phyloP scores from a whole-genome alignment of 2,888 invertebrate genomes.

The Euproctis similis region DNA sequence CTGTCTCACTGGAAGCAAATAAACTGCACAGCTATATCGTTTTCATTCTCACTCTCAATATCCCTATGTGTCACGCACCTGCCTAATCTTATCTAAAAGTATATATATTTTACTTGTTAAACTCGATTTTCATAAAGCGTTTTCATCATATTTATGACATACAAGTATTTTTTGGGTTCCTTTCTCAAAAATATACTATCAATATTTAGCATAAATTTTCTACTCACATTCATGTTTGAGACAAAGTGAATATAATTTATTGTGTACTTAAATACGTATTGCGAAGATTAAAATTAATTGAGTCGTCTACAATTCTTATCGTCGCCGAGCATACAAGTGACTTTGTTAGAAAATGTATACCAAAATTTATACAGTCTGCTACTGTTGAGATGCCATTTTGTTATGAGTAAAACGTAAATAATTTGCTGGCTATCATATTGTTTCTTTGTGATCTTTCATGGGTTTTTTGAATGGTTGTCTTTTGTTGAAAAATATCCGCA shows the following conservation, averaged over 20 bases:
- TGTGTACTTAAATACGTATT: conserved; percentile 4
- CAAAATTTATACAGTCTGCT: conserved; percentile 40
- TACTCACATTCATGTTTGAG: conserved; percentile 14
- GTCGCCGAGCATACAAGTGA: conserved; percentile 37
- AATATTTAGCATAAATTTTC: conserved; percentile 8
- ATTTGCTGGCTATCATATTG: conserved; percentile 42
- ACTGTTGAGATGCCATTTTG: conserved; percentile 31
- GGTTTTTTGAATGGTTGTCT: conserved; percentile 42
- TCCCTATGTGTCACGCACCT: conserved; percentile 31
- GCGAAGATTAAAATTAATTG: conserved; percentile 34
- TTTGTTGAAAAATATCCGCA: conserved; percentile 58
- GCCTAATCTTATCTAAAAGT: conserved; percentile 30
- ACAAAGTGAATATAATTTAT: conserved; percentile 17
- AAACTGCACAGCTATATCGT: conserved; percentile 50
- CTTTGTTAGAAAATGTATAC: conserved; percentile 45
- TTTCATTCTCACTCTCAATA: conserved; percentile 56
- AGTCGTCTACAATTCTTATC: conserved; percentile 31
- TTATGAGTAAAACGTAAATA: conserved; percentile 47
- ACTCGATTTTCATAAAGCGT: conserved; percentile 22
- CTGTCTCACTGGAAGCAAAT: conserved; percentile 55
- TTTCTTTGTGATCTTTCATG: conserved; percentile 45
- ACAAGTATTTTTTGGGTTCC: conserved; percentile 13
- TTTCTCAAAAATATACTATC: conserved; percentile 8
- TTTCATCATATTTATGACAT: conserved; percentile 17
- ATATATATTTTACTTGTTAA: conserved; percentile 19